Evolutionary conservation across 2,797 vertebrate species (phyloP).

Genomic region (Sebastes wilsoni): DNA sequence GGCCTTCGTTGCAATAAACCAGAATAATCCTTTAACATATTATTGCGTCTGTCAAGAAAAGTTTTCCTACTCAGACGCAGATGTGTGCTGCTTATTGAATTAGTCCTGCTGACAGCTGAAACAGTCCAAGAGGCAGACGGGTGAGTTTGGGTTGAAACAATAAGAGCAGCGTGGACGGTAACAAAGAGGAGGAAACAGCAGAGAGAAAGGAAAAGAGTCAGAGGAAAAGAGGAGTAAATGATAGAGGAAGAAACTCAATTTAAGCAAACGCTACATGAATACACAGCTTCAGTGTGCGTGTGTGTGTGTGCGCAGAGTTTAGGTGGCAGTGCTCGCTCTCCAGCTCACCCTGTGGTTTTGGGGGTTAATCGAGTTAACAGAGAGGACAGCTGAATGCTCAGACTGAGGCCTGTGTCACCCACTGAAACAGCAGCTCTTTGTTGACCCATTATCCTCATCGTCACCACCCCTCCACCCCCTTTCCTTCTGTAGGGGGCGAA

Average conservation of each 20-base stretch:
- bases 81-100: slow-evolving; percentile 35
- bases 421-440: slow-evolving; percentile 67
- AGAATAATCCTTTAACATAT: neutral
- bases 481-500: neutral
- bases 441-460: slow-evolving; percentile 18
- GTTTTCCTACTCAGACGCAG: neutral
- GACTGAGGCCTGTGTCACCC: slow-evolving; percentile 49
- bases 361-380: slow-evolving; percentile 72
- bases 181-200: neutral
- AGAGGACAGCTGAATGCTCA: slow-evolving; percentile 67
- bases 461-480: neutral
- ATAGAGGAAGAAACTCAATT: neutral
- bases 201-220: neutral
- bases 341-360: slow-evolving; percentile 33
- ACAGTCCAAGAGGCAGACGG: neutral
- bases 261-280: neutral
- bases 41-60: neutral
- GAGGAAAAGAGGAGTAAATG: neutral
- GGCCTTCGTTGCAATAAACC: neutral
- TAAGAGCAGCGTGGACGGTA: neutral
- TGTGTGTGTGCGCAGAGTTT: neutral
- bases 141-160: slow-evolving; percentile 18
- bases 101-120: slow-evolving; percentile 58
- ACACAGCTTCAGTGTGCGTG: neutral
- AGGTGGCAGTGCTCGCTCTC: neutral